Base-by-base conservation (phyloP, 2,797 vertebrate genomes). In the Xenentodon cancila region DNA sequence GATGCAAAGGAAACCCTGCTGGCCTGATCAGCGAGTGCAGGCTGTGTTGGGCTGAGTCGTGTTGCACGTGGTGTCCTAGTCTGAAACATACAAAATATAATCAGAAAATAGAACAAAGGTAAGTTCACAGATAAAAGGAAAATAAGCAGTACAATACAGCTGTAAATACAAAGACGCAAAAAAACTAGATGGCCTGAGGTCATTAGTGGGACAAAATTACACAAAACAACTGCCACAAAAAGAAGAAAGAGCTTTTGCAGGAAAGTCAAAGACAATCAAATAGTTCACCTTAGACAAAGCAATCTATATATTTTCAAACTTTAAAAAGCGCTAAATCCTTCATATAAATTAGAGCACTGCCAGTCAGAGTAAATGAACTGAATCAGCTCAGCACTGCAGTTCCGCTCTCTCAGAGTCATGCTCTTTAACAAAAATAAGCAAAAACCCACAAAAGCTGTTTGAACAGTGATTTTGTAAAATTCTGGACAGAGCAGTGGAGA, bases 1-100 rank as follows among this genome's bases (percentile, higher is more conserved):
- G 97, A 97, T n/a, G 96, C 96, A 0, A 97, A 98, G 40, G 96
- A 96, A 6, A 96, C 92, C 80, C 97, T 93, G 87, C 92, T 94
- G 62, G 92, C 92, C 92, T 97, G 97, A 68, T 98, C 96, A 0
- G 94, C 95, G 64, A 97, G 92, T 61, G 95, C 95, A 0, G 96
- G 93, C 90, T 97, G 96, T 25, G 95, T 88, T 43, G 93, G 92
- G 90, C 95, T 96, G 55, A 95, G 92, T 58, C 59, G 94, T 0
- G 88, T 87, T 71, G 83, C 89, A 2, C 92, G 92, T 0, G 93
- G 92, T 0, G 92, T 92, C 15, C 92, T 89, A 64, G 88, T 89
- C 91, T 93, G 62, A 63, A 48, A 59, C 43, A 79, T 17, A 5
- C 53, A 47, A 50, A 3, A 34, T 51, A 30, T 63, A 7, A 55